These are phyloP conservation scores for Callipepla californica DNA, from an alignment of 2,113 vertebrate species.

Conservation along the genomic window DNA sequence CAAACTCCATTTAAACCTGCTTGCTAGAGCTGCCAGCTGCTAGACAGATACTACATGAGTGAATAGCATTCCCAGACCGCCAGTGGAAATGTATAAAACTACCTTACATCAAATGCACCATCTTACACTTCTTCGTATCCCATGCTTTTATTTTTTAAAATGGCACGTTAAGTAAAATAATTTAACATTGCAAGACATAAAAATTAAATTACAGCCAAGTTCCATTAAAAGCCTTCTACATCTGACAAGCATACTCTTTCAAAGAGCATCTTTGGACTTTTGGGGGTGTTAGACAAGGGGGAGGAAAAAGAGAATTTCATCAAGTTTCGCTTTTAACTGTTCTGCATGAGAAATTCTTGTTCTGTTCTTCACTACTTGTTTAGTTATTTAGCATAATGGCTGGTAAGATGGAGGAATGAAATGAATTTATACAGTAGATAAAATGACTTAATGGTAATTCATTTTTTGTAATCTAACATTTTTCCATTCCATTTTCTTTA, in stretches of 20 bases:
- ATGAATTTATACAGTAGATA: background rate
- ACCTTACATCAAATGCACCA: background rate
- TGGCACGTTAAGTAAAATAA: background rate
- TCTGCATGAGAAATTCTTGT: background rate
- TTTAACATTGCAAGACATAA: background rate
- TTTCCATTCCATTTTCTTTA: slow-evolving; percentile 3
- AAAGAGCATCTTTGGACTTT: background rate
- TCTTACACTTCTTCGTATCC: background rate
- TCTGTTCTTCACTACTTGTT: background rate
- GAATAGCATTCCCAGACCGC: background rate
- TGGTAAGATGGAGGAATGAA: background rate
- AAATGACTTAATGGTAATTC: slow-evolving; percentile 1
- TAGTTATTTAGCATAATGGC: background rate
- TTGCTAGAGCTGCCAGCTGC: background rate
- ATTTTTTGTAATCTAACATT: background rate
- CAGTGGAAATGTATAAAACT: background rate
- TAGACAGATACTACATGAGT: background rate
- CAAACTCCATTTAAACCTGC: background rate
- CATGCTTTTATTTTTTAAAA: slow-evolving; percentile 2
- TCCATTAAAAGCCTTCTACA: background rate
- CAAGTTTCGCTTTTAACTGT: background rate
- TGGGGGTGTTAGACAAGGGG: background rate
- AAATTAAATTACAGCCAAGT: background rate
- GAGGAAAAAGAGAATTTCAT: background rate
- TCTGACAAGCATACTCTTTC: background rate